Conservation (phyloP, 2,888 invertebrate genomes). For the Phorcus lineatus region DNA sequence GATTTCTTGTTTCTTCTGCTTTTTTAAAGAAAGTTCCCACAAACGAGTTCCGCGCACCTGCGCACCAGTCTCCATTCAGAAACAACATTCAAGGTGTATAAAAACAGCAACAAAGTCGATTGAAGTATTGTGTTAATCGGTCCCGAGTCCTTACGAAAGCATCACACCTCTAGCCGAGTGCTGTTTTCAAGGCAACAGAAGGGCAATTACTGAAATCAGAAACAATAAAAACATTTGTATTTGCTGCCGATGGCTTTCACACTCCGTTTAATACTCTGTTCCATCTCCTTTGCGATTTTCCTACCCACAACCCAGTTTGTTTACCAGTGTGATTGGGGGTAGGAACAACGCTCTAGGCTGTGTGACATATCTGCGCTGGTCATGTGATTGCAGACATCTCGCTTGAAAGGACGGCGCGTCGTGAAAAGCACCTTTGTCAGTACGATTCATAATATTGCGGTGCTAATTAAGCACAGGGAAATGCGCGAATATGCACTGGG, state of each 20-base stretch:
- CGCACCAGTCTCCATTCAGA: too few species aligned
- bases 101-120: not conserved
- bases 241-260: not conserved
- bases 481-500: too few species aligned
- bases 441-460: too few species aligned
- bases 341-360: not conserved
- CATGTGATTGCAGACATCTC: too few species aligned
- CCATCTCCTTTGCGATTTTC: not conserved
- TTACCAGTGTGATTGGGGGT: not conserved
- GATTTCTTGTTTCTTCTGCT: too few species aligned
- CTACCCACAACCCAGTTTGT: not conserved
- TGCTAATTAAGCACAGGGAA: too few species aligned
- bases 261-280: not conserved
- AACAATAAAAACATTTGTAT: conserved; percentile 7
- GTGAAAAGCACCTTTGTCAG: too few species aligned
- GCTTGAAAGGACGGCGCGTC: too few species aligned
- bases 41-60: too few species aligned
- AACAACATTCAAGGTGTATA: too few species aligned
- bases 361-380: not conserved
- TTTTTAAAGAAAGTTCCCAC: too few species aligned
- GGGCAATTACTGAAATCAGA: not conserved
- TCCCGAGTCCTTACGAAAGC: not conserved
- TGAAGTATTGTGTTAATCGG: not conserved
- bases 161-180: not conserved
- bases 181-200: not conserved